Base-by-base conservation (phyloP, 1,140 invertebrate genomes). In the Brachionus rubens region DNA sequence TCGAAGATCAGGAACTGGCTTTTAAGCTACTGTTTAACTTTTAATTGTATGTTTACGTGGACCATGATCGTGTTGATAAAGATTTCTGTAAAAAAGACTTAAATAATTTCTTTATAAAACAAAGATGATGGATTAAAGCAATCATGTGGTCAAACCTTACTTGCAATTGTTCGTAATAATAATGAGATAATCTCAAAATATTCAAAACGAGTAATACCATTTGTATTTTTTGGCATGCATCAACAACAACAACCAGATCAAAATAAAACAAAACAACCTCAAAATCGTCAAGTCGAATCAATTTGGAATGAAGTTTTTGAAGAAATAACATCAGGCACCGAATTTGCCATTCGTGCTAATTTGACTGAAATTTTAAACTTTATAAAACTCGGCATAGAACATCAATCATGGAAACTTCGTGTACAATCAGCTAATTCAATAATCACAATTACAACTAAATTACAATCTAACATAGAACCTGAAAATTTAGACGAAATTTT, bases 171-270 rank as follows among this genome's bases (percentile, higher is more conserved):
- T 3, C 50, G 26, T 16, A 54, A 54, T 19, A 75, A 75, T 41
- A 19, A 21, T 7, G 72, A 75, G 30, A 41, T 75, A 30, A 9
- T 75, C 1, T 40, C 12, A 14, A 54, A 47, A 41, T 56, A 56
- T 59, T 54, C 48, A 0, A 41, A 54, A 52, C n/a, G 12, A 47
- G 16, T 46, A 40, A 40, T 75, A 36, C 72, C 72, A 33, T 75
- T 75, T 40, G 30, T 56, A 16, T 75, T 75, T 59, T 75, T 75
- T n/a, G 72, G 19, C n/a, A 75, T 75, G 72, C 72, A 75, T 12
- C 48, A 75, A 46, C 26, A 48, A 67, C 46, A 26, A 26, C 9
- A 46, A 46, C 43, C 9, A 65, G 40, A 65, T n/a, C 36, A 65
- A 2, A 41, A n/a, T n/a, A n/a, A 65, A 43, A 26, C 9, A 3